Base-by-base conservation (phyloP, 2,797 vertebrate species). In the Novumbra hubbsi region DNA sequence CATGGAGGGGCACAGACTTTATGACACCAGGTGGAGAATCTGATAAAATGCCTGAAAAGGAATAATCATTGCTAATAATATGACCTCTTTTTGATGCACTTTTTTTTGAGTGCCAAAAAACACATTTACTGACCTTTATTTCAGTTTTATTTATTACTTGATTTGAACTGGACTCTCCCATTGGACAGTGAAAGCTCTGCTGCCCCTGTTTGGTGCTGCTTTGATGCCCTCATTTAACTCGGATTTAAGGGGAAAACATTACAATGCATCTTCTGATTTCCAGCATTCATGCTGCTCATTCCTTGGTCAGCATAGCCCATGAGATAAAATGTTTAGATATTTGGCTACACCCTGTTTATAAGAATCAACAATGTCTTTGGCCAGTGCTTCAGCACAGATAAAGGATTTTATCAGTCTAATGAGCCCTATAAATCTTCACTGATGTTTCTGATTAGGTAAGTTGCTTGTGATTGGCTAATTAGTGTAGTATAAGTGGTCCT, bases 351-450 rank as follows among this genome's bases (percentile, higher is more conserved):
- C 80, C 55, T 11, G 24, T 60, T 24, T 24, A 60, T 24, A 11
- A 27, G 55, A 57, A 60, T 32, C 52, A 80, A 12, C 15, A 72
- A 52, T 24, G 21, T 30, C 68, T 78, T 80, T 71, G 72, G 67
- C 68, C 73, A 72, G 77, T 45, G 75, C 57, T 24, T 68, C 70
- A 75, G 30, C 77, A 72, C 67, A 81, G 76, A 86, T 68, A 6
- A 67, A 86, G 80, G 82, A 76, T 76, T 81, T 79, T 83, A 78
- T 91, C 77, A 87, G 77, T 85, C 85, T 89, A 89, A 91, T 92
- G 83, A 90, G 71, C 76, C 71, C 84, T 78, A 78, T 93, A 88
- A 89, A 93, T 92, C 89, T 91, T 89, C 84, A 86, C 88, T 87
- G 82, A 74, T 77, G 63, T 77, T 84, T 78, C 87, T 90, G 90